Conservation (phyloP, 2,888 invertebrate species). For the Drosophila buzzatii region DNA sequence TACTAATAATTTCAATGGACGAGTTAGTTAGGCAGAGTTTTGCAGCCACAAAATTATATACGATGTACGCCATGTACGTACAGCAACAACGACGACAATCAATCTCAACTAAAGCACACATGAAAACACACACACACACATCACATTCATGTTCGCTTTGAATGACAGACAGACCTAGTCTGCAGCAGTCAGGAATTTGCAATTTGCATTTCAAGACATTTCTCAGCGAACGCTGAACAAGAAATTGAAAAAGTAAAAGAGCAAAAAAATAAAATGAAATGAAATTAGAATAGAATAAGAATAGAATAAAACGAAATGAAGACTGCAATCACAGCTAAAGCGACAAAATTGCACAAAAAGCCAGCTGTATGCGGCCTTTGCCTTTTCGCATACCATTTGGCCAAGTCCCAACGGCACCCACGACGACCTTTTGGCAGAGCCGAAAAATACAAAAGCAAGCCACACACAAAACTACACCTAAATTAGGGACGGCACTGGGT, state of each 20-base stretch:
- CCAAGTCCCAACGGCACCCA: constrained; percentile 16
- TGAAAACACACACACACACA: constrained; percentile 3
- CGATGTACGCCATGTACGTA: neutral
- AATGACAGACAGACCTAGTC: constrained; percentile 6
- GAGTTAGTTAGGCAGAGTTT: constrained; percentile 8
- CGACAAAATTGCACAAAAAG: constrained; percentile 18
- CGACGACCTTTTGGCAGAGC: constrained; percentile 23
- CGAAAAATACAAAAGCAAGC: neutral
- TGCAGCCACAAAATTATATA: constrained; percentile 12
- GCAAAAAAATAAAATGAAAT: neutral
- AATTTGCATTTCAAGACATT: constrained; percentile 19
- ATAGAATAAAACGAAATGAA: neutral
- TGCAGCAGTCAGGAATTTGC: constrained; percentile 5
- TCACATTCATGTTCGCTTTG: neutral
- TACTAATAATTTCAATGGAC: neutral
- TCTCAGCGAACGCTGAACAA: neutral
- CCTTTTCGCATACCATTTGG: constrained; percentile 21
- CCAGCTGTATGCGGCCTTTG: constrained; percentile 14
- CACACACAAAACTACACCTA: neutral
- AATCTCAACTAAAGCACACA: constrained; percentile 3
- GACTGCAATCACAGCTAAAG: constrained; percentile 46
- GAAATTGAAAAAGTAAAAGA: constrained; percentile 8
- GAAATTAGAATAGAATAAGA: neutral
- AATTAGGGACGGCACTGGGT: neutral
- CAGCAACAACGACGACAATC: neutral